Base-by-base conservation (phyloP, 2,113 vertebrate species). In the Sisor rabdophorus region DNA sequence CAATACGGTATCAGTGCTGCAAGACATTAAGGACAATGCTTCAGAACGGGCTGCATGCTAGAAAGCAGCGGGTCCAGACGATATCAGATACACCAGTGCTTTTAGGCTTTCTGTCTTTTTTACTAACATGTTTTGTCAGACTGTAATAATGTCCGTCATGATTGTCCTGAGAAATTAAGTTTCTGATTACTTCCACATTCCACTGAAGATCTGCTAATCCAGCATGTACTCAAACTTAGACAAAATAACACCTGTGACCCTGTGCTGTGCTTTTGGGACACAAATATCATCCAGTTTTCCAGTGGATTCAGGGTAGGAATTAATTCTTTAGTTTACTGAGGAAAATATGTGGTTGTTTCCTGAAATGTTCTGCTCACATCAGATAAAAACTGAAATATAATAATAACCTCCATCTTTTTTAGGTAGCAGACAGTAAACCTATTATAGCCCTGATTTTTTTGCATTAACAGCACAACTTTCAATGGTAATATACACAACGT, bases 1-100 rank as follows among this genome's bases (percentile, higher is more conserved):
- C 70, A 72, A 79, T 78, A 76, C 28, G 71, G 75, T 60, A 75
- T 75, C 70, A 78, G 61, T 20, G 2, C 47, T 76, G 61, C 54
- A 60, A 69, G 58, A 53, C 40, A 56, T 52, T 63, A 79, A 47
- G 28, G 60, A 77, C 73, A 20, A 54, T 22, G 56, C 71, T 58
- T 52, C 61, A 30, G 67, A 44, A 40, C 75, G 24, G 76, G n/a
- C 16, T 16, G 55, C 19, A 32, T 10, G 16, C 67, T 73, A 54
- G 28, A 24, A 22, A 63, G 19, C 67, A 36, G 15, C 40, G 13
- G 9, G 12, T 44, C 13, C 61, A 40, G 1, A 54, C 16, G 24
- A 20, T 58, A n/a, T 20, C 44, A 20, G 12, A 55, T 44, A 44
- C 40, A 13, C 55, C 60, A 64, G 24, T 63, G 67, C 55, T 50